A percentile compares a stretch with the other conserved stretches of the same genome.
phyloP scores from a whole-genome alignment of 1,140 invertebrate species.

The Aethina tumida region DNA sequence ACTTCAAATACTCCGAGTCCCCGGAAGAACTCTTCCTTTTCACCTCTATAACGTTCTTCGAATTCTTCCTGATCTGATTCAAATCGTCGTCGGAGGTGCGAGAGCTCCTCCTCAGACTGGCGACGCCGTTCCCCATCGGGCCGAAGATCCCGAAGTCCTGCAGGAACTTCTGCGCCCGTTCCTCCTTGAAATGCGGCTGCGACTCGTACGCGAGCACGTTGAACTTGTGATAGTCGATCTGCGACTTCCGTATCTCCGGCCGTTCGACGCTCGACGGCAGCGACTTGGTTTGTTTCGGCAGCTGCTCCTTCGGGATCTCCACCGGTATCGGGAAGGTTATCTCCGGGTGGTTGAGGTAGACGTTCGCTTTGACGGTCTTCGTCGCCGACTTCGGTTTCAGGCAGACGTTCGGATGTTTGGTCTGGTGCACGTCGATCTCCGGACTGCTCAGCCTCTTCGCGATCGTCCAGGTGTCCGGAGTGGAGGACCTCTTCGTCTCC shows the following conservation, averaged over 20 bases:
- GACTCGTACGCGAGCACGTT: constrained; percentile 22
- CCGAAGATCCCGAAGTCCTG: constrained; percentile 31
- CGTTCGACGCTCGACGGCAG: constrained; percentile 16
- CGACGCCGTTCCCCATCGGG: constrained; percentile 35
- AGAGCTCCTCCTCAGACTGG: constrained; percentile 18
- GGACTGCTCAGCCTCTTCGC: constrained; percentile 31
- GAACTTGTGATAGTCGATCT: constrained; percentile 28
- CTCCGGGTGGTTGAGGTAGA: constrained; percentile 29
- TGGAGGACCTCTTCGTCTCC: constrained; percentile 12
- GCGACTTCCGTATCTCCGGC: constrained; percentile 23
- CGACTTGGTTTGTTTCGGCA: constrained; percentile 14
- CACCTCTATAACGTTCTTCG: constrained; percentile 17
- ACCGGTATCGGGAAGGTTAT: constrained; percentile 29
- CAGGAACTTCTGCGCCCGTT: constrained; percentile 30
- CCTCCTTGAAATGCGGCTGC: constrained; percentile 9
- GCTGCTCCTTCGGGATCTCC: constrained; percentile 1
- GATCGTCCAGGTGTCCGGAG: constrained; percentile 4
- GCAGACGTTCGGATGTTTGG: constrained; percentile 4
- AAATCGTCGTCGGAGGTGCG: constrained; percentile 14
- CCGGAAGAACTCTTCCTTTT: constrained; percentile 17
- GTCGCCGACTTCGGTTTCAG: neutral
- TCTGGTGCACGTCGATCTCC: constrained; percentile 19
- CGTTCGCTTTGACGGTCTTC: constrained; percentile 19
- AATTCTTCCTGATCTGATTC: constrained; percentile 23
- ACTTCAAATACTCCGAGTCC: constrained; percentile 31